These are phyloP conservation scores for Xestobium rufovillosum DNA, from an alignment of 2,888 invertebrate species.

Conservation along the genomic window DNA sequence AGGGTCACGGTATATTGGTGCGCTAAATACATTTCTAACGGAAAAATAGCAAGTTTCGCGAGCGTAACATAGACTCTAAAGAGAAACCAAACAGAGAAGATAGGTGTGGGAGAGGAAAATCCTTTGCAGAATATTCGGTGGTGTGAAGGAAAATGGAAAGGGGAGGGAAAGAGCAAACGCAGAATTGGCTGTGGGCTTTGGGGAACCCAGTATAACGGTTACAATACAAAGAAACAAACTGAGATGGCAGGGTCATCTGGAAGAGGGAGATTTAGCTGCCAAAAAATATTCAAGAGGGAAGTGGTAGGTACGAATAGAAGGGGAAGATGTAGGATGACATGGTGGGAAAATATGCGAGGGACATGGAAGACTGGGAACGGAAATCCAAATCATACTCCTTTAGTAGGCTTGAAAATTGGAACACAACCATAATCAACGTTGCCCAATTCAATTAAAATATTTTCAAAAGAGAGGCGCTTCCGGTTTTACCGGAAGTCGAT, in stretches of 20 bases:
- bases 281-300: too few species aligned
- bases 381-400: not conserved
- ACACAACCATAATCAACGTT: too few species aligned
- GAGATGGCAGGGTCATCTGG: not conserved
- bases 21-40: not conserved
- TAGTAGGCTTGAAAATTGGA: too few species aligned
- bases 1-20: not conserved
- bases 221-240: too few species aligned
- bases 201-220: too few species aligned
- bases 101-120: constrained; percentile 1
- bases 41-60: not conserved
- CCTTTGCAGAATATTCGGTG: not conserved
- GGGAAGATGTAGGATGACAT: too few species aligned
- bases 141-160: constrained; percentile 1
- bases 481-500: too few species aligned
- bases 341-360: constrained; percentile 3
- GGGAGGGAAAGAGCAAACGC: not conserved
- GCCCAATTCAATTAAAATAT: too few species aligned
- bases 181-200: not conserved
- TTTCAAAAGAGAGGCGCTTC: too few species aligned
- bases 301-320: too few species aligned
- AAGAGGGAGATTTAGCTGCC: not conserved
- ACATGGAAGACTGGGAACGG: not conserved
- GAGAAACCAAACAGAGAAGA: not conserved
- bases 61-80: not conserved